These are phyloP conservation scores for Drosophila trapezifrons DNA, from an alignment of 1,140 invertebrate species.

Conservation along the genomic window DNA sequence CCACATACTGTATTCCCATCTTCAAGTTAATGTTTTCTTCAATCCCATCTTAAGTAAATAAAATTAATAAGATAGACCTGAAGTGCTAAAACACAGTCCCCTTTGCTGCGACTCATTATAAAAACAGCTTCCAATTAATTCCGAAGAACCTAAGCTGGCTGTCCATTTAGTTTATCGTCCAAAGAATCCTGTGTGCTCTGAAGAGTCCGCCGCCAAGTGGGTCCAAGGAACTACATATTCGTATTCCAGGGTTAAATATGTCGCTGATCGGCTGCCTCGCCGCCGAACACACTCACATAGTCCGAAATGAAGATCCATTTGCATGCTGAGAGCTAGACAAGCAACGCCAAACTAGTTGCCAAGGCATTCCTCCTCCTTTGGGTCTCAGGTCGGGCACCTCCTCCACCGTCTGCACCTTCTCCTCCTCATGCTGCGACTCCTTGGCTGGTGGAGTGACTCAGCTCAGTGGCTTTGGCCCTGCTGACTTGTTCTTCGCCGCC, in stretches of 20 bases:
- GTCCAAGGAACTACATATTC: conserved; percentile 16
- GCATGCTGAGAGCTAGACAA: conserved; percentile 67
- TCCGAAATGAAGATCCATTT: conserved; percentile 65
- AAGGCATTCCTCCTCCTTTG: conserved; percentile 37
- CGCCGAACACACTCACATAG: conserved; percentile 12
- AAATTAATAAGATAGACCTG: conserved; percentile 6
- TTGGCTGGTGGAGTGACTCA: conserved; percentile 62
- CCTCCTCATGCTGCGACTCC: conserved; percentile 16
- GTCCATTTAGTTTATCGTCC: conserved; percentile 35
- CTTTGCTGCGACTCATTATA: conserved; percentile 28
- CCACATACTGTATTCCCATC: too few species aligned
- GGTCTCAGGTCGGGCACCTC: conserved; percentile 3
- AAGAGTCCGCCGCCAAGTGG: conserved; percentile 36
- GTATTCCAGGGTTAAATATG: conserved; percentile 53
- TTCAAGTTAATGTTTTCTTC: too few species aligned
- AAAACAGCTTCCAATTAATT: conserved; percentile 40
- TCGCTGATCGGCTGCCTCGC: conserved; percentile 21
- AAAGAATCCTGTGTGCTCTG: conserved; percentile 23
- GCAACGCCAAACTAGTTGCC: conserved; percentile 69
- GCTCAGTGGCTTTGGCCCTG: conserved; percentile 41
- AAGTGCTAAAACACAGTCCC: conserved; percentile 9
- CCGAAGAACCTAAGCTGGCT: conserved; percentile 16
- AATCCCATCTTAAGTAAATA: background rate
- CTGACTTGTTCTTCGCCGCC: conserved; percentile 35
- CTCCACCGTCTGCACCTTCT: conserved; percentile 1